Evolutionary conservation across 2,888 invertebrate genomes (phyloP), one percentile per base, ranked within the genome.

Genomic region (Tridacna crocea): DNA sequence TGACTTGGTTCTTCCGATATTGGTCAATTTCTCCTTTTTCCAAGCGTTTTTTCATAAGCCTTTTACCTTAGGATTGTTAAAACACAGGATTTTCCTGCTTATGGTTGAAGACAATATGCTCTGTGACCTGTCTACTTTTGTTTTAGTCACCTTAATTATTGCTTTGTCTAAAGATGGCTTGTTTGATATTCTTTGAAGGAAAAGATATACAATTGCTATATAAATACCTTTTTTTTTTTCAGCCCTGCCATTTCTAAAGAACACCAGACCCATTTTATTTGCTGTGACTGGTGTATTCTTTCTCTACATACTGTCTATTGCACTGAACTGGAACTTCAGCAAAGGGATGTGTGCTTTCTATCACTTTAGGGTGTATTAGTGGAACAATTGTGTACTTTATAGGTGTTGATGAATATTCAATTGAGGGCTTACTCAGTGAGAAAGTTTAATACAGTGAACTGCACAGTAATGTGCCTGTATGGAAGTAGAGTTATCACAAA

Each of bases 161-260:
- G 8, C 8, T 36, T 36, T 36, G 2, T 36, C 36, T 36, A 36
- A 36, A 36, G 36, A 36, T 4, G 8, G 8, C n/a, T n/a, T n/a
- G n/a, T n/a, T n/a, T 36, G 36, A 36, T 36, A 8, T 4, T 36
- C 8, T 36, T 4, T 36, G 36, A 8, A 36, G 3, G 36, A 36
- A 36, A 36, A 36, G 36, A 36, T 36, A 8, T 36, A 36, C 8
- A 36, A 36, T 36, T 36, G 36, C 36, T 36, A 8, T 36, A 36
- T 36, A 36, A 36, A 36, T 36, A 8, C 8, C 36, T 36, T 8
- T n/a, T n/a, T 36, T 10, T 72, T 22, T 74, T 96, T 96, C 96
- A 97, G 98, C 98, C 94, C 95, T 99, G 84, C 97, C 98, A 60
- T 97, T 97, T 94, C 95, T 99, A 73, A 97, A 97, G 89, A 97